Conservation (phyloP, 2,797 vertebrate genomes). For the Enteromius fasciolatus region DNA sequence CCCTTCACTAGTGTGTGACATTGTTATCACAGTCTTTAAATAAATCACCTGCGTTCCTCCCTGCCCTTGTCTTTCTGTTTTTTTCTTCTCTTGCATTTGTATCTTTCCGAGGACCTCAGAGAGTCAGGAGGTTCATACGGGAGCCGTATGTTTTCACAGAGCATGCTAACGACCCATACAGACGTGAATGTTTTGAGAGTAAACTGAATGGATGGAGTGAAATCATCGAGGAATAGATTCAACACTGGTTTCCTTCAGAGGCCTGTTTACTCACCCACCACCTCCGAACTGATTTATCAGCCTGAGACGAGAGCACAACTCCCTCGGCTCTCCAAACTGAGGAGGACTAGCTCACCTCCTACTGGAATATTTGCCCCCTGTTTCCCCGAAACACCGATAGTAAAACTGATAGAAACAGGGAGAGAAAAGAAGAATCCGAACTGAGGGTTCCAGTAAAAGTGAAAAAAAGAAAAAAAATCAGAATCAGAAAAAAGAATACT, state of each 20-base stretch:
- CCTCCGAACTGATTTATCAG: conserved; percentile 69
- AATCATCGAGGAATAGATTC: conserved; percentile 68
- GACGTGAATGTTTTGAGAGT: conserved; percentile 95
- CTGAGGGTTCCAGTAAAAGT: background rate
- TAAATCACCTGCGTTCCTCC: conserved; percentile 72
- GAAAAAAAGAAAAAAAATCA: background rate
- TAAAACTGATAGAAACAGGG: background rate
- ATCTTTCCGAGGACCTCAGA: conserved; percentile 58
- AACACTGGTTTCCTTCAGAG: background rate
- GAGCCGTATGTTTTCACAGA: conserved; percentile 81
- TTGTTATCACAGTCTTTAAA: conserved; percentile 87
- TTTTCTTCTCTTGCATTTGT: conserved; percentile 19
- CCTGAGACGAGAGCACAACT: conserved; percentile 56
- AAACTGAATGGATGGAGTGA: conserved; percentile 82
- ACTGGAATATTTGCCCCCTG: conserved; percentile 49
- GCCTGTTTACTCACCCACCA: conserved; percentile 57
- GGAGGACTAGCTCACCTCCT: conserved; percentile 62
- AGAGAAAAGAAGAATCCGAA: background rate
- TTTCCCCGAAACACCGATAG: conserved; percentile 45
- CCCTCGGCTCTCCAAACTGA: conserved; percentile 48
- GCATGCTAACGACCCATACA: conserved; percentile 73
- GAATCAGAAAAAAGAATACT: background rate
- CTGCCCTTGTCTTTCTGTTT: conserved; percentile 71
- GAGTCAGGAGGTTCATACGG: conserved; percentile 31
- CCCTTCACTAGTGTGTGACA: conserved; percentile 93